Evolutionary conservation across 35 echinoderm and acorn worm genomes (phyloP), one percentile per base, ranked within the genome.

Genomic region (Amphiura filiformis): DNA sequence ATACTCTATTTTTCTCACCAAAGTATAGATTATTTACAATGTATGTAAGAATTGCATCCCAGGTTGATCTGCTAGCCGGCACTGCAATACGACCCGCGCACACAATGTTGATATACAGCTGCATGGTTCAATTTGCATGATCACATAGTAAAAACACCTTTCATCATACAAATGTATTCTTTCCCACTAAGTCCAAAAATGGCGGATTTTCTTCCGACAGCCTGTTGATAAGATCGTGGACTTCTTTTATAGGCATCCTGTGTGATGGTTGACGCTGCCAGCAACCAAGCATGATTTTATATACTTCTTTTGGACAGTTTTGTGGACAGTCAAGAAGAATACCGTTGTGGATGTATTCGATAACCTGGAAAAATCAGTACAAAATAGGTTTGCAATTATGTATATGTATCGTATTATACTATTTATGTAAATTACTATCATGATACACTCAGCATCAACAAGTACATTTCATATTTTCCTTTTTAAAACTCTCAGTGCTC

Each of bases 301-400:
- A 99, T 4, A 99, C 88, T 75, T 99, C 96, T 83, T 99, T 99
- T 23, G 93, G 93, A 82, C 93, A 99, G 36, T 70, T 86, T 32
- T 83, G 84, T 0, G 96, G 96, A 77, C 93, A 99, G 77, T 99
- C 96, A 4, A 99, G 87, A 33, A 95, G 84, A 17, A 92, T 88
- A 17, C 93, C 93, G 39, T 94, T 99, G 34, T 95, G 90, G 56
- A 99, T 99, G 64, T 99, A 95, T 65, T 99, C 96, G 80, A 99
- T 99, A 13, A 99, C 96, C 96, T 99, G 81, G 17, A 75, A 39
- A 80, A 80, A 80, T 61, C 35, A 35, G 82, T 35, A 28, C 39
- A 26, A 81, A 42, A 42, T 42, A 23, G 34, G 34, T 79, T 52
- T 20, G 44, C 20, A 52, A 52, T n/a, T n/a, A n/a, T n/a, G n/a